Base-by-base conservation (phyloP, 2,888 invertebrate genomes). In the Anticlea derivata region DNA sequence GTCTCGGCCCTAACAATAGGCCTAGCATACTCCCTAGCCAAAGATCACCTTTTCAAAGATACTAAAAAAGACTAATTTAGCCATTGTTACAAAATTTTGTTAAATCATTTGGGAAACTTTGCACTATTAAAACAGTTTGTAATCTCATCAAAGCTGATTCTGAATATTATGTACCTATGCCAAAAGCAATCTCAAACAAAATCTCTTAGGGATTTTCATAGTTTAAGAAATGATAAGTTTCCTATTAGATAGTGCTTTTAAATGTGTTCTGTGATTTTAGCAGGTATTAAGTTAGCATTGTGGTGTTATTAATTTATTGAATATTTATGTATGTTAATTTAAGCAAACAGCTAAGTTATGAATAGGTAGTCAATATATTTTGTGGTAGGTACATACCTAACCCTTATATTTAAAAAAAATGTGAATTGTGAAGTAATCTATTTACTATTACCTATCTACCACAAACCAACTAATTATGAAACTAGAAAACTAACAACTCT, bases 1-100 rank as follows among this genome's bases (percentile, higher is more conserved):
- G 95, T 97, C 5, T 94, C 94, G 4, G 93, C 94, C 3, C 89
- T 97, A 43, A 94, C 95, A 0, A 55, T 94, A 39, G 97, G 97
- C 31, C 84, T 97, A 46, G 89, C 90, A 0, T 95, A 94, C 68
- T 91, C 92, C n/a, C 92, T 96, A 91, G 85, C 91, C 2, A 92
- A 89, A 43, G 92, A 94, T 35, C 83, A 83, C 69, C 27, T 90
- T 58, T 69, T 87, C 22, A 90, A 86, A 60, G 74, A 73, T 41
- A 55, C 71, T 3, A 83, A 81, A 52, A 81, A 81, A 50, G 76
- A 86, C 50, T 69, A 72, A 59, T 58, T 43, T 33, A 31, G 39
- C 11, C 35, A 45, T 27, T 29, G 3, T 17, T 51, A 51, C 27
- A 37, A 37, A 37, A 38, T 34, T 31, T 26, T 30, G 24, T 8